A percentile compares a stretch with the other conserved stretches of the same genome.
phyloP scores from a whole-genome alignment of 2,888 invertebrate genomes.

The Ditylenchus weischeri region DNA sequence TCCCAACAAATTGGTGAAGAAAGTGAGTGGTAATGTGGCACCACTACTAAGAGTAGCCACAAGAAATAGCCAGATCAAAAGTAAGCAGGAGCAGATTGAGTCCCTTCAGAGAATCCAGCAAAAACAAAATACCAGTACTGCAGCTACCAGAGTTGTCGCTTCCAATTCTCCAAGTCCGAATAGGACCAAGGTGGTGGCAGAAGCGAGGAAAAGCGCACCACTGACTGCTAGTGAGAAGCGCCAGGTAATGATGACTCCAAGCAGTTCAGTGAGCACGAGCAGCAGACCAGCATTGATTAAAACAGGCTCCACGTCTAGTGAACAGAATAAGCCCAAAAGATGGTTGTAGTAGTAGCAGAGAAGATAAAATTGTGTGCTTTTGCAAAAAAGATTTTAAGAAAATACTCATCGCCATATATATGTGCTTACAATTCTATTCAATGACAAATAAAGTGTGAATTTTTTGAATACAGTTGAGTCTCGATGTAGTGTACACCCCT shows the following conservation, averaged over 20 bases:
- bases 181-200: neutral
- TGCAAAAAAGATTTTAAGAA: too few species aligned
- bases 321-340: slow-evolving; percentile 21
- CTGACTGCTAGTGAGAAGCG: slow-evolving; percentile 31
- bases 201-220: slow-evolving; percentile 13
- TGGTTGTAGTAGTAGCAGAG: slow-evolving; percentile 21
- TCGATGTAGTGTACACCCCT: too few species aligned
- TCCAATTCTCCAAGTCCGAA: neutral
- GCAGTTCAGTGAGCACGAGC: slow-evolving; percentile 33
- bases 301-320: slow-evolving; percentile 31
- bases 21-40: too few species aligned
- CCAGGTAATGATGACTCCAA: slow-evolving; percentile 29
- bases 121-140: neutral
- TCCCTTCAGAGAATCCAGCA: slow-evolving; percentile 3
- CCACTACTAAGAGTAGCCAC: slow-evolving; percentile 1
- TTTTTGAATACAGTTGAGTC: too few species aligned
- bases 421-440: too few species aligned
- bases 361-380: too few species aligned
- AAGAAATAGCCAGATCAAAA: slow-evolving; percentile 7
- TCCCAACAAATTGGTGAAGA: too few species aligned
- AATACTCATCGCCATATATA: too few species aligned
- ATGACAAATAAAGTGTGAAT: too few species aligned
- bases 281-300: slow-evolving; percentile 35
- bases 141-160: neutral
- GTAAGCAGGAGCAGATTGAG: neutral